Conservation (phyloP, 2,113 vertebrate species). For the Eurystomus gularis region DNA sequence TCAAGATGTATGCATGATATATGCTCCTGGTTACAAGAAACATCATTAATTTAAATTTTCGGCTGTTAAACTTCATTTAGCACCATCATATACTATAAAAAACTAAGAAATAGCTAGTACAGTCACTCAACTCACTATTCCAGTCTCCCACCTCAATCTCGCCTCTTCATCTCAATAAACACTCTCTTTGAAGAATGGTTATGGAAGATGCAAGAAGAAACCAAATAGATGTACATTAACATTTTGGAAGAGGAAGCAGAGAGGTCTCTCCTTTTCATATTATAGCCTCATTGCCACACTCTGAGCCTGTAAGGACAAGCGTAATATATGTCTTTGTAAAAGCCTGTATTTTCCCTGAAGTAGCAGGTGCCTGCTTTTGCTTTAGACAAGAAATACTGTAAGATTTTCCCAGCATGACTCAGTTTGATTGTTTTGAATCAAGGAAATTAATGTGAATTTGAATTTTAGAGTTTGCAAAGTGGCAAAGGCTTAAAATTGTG, state of each 20-base stretch:
- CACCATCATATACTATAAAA: neutral
- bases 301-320: neutral
- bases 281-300: neutral
- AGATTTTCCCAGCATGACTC: neutral
- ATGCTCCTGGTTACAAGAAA: neutral
- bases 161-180: neutral
- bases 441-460: neutral
- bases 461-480: neutral
- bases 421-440: neutral
- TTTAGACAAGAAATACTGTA: neutral
- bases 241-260: neutral
- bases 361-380: neutral
- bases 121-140: neutral
- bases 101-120: neutral
- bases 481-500: neutral
- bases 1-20: neutral
- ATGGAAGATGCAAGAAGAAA: neutral
- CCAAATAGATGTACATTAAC: neutral
- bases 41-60: constrained; percentile 22
- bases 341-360: neutral
- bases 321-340: neutral
- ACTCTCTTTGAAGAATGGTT: neutral
- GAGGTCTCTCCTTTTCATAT: neutral
- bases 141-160: neutral
- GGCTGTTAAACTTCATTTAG: constrained; percentile 7